Base-by-base conservation (phyloP, 2,797 vertebrate genomes). In the Sphenodon punctatus region DNA sequence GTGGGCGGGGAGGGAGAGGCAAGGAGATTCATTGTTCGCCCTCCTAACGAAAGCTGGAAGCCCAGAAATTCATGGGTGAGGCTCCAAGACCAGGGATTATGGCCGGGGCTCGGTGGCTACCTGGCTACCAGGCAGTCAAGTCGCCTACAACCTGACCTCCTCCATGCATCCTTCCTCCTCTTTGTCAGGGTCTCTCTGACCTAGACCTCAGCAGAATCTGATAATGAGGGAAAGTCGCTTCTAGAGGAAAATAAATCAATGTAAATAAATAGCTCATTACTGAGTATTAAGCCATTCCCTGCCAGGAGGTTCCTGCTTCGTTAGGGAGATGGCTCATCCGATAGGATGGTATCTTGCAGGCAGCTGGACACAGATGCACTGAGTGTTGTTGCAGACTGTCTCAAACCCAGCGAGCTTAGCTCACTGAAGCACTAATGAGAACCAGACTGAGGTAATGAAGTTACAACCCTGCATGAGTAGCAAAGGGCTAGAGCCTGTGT, bases 341-440 rank as follows among this genome's bases (percentile, higher is more conserved):
- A 30, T 25, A 43, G 48, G 17, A 46, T 19, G 53, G 1, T 89
- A 84, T 93, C 87, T 91, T 86, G 45, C 39, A 81, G 73, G 58
- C 76, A 88, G 79, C 65, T 76, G 89, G 85, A 72, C 83, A 79
- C 89, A 88, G 88, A 85, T 90, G 72, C 82, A 30, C n/a, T 84
- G 79, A 88, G 86, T 88, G 83, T 93, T 87, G 88, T 83, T 84
- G 59, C 59, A 92, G 90, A 80, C 88, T 85, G 89, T 93, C 94
- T 94, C 92, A 53, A 46, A 76, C 88, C 95, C 93, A 88, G 93
- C 94, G 95, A 93, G 92, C 95, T 95, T 95, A 77, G 60, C 94
- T 94, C 95, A 94, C 95, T 95, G 95, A 95, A 95, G 95, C 93
- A 84, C 88, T 92, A 94, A 94, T 94, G 95, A 95, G 94, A 94